These are phyloP conservation scores for Oryzias sinensis DNA, from an alignment of 2,797 vertebrate species.

Conservation along the genomic window DNA sequence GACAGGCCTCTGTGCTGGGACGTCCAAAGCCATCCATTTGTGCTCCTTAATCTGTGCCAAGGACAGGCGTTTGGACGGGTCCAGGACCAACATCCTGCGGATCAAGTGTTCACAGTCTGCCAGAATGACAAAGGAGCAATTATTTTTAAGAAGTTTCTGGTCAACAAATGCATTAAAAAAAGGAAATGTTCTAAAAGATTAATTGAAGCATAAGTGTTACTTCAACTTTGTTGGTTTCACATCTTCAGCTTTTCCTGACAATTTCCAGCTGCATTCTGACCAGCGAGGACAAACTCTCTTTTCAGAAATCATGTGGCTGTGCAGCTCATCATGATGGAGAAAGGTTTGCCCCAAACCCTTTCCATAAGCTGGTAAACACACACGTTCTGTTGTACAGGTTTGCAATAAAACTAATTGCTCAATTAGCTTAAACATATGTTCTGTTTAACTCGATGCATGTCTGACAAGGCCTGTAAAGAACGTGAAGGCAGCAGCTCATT, in stretches of 20 bases:
- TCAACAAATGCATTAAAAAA: slow-evolving; percentile 24
- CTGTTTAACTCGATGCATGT: neutral
- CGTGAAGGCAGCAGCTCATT: slow-evolving; percentile 28
- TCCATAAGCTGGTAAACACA: too few species aligned
- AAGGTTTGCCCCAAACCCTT: too few species aligned
- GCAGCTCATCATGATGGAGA: too few species aligned
- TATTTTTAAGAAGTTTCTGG: slow-evolving; percentile 13
- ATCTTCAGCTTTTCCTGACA: neutral
- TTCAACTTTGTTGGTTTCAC: neutral
- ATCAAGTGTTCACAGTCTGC: slow-evolving; percentile 98
- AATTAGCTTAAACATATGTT: neutral
- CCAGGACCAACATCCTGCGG: slow-evolving; percentile 95
- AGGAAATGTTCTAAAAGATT: slow-evolving; percentile 11
- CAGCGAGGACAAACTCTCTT: neutral
- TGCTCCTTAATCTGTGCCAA: slow-evolving; percentile 97
- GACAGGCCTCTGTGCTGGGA: slow-evolving; percentile 87
- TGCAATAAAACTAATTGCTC: too few species aligned
- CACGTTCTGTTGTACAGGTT: too few species aligned
- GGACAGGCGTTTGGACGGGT: slow-evolving; percentile 91
- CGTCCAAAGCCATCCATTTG: slow-evolving; percentile 95
- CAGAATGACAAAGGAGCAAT: slow-evolving; percentile 10
- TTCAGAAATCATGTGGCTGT: too few species aligned
- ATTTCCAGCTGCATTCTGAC: neutral
- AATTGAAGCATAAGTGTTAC: slow-evolving; percentile 33
- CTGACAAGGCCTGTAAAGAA: neutral